Evolutionary conservation across 2,113 vertebrate genomes (phyloP).

Genomic region (Scolopax mira): DNA sequence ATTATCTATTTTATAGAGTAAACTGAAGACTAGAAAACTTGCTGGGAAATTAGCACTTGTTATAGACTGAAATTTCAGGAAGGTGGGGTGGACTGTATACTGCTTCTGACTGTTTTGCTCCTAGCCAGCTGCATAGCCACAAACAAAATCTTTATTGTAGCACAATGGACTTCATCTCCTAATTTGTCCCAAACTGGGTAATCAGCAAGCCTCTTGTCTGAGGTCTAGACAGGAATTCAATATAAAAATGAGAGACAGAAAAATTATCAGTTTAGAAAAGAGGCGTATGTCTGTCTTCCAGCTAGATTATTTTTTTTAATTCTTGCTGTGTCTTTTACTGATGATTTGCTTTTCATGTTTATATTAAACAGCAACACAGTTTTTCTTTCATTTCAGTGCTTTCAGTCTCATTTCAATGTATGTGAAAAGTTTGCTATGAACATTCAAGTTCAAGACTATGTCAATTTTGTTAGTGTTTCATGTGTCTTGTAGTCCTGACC

Average conservation of each 20-base stretch:
- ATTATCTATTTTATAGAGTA: neutral
- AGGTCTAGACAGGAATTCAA: slow-evolving; percentile 4
- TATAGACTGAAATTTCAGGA: neutral
- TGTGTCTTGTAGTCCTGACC: neutral
- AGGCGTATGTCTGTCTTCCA: neutral
- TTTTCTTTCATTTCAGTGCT: neutral
- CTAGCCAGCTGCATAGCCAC: neutral
- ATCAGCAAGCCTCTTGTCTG: slow-evolving; percentile 24
- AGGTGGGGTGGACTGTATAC: neutral
- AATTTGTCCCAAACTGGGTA: neutral
- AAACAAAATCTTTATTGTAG: neutral
- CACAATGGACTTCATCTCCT: neutral
- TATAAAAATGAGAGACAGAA: slow-evolving; percentile 1
- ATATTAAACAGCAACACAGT: neutral
- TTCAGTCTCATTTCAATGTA: neutral
- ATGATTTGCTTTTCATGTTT: neutral
- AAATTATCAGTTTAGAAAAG: neutral
- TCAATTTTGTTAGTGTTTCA: neutral
- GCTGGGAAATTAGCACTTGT: neutral
- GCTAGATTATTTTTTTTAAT: neutral
- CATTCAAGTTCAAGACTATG: neutral
- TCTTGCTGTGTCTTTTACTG: neutral
- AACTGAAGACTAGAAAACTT: neutral
- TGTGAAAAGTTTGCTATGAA: neutral
- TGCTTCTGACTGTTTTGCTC: neutral